phyloP scores from a whole-genome alignment of 64 coral and sea anemone species.

The Pocillopora damicornis region DNA sequence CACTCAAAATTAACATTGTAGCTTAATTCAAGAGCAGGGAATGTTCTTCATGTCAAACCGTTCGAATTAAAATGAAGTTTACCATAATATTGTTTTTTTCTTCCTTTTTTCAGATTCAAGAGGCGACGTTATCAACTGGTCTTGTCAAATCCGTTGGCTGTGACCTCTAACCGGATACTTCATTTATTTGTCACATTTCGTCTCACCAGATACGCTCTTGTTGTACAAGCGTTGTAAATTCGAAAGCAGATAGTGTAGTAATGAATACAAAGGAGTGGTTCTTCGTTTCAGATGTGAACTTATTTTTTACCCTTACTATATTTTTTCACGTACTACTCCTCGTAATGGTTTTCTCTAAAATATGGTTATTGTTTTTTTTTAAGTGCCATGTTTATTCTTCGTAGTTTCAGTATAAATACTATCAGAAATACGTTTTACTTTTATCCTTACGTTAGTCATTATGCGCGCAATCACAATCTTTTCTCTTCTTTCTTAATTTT shows the following conservation, averaged over 20 bases:
- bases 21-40: too few relatives aligned
- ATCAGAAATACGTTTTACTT: too few relatives aligned
- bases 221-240: not conserved
- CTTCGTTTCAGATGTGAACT: not conserved
- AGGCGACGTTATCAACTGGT: constrained; percentile 44
- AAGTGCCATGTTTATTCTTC: too few relatives aligned
- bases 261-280: not conserved
- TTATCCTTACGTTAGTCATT: too few relatives aligned
- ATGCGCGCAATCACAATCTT: too few relatives aligned
- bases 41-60: too few relatives aligned
- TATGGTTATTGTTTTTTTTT: not conserved
- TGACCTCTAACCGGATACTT: constrained; percentile 33
- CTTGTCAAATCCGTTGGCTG: constrained; percentile 51
- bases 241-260: not conserved
- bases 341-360: not conserved
- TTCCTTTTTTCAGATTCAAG: constrained; percentile 42
- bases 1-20: too few relatives aligned
- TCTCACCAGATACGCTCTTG: not conserved
- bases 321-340: not conserved
- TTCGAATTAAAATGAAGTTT: too few relatives aligned
- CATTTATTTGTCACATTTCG: not conserved
- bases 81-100: too few relatives aligned
- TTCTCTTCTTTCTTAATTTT: too few relatives aligned
- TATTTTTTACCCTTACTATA: not conserved
- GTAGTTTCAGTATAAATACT: too few relatives aligned